These are phyloP conservation scores for Halictus quadricinctus DNA, from an alignment of 2,888 invertebrate genomes.

Conservation along the genomic window DNA sequence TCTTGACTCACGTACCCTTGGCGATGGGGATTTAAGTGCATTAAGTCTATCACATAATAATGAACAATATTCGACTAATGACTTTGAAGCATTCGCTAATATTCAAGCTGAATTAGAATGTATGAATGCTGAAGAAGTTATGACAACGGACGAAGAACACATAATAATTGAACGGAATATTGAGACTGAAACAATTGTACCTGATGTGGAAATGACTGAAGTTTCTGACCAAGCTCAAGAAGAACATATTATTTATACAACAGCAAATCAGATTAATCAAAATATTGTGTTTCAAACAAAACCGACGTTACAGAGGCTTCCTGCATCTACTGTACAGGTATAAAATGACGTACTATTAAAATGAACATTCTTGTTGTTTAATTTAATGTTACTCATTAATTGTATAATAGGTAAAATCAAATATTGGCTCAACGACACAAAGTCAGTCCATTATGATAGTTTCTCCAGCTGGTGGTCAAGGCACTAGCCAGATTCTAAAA, in stretches of 20 bases:
- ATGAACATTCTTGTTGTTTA: neutral
- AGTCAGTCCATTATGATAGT: constrained; percentile 82
- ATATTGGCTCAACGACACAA: constrained; percentile 74
- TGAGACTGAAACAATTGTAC: constrained; percentile 74
- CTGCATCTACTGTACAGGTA: constrained; percentile 78
- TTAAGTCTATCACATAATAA: constrained; percentile 72
- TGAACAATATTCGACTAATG: constrained; percentile 78
- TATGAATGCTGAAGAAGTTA: constrained; percentile 80
- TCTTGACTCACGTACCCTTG: constrained; percentile 74
- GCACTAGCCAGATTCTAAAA: constrained; percentile 81
- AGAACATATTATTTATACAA: constrained; percentile 78
- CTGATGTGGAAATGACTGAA: constrained; percentile 80
- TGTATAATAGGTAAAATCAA: constrained; percentile 74
- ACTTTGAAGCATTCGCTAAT: constrained; percentile 82
- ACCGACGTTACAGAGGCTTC: constrained; percentile 79
- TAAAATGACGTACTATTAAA: neutral
- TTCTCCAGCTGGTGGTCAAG: constrained; percentile 79
- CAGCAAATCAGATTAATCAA: constrained; percentile 76
- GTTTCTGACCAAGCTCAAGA: constrained; percentile 72
- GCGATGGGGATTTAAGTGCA: constrained; percentile 77
- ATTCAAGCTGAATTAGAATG: constrained; percentile 82
- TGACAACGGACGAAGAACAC: constrained; percentile 77
- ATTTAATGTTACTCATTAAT: constrained; percentile 11
- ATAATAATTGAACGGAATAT: constrained; percentile 67
- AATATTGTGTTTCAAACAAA: constrained; percentile 80